phyloP scores from a whole-genome alignment of 2,113 vertebrate species.

The Pseudois nayaur region DNA sequence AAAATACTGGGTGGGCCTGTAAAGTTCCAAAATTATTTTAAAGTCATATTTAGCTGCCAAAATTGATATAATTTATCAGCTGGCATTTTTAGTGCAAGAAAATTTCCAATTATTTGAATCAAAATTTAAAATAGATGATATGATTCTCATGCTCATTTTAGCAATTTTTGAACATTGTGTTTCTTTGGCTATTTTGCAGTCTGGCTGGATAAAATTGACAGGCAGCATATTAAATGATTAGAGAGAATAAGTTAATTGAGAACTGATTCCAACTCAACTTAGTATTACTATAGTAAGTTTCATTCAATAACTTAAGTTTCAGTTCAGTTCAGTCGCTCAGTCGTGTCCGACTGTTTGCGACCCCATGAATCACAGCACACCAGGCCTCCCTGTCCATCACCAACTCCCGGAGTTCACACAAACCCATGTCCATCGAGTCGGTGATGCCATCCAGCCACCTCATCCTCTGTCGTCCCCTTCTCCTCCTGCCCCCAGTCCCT shows the following conservation, averaged over 20 bases:
- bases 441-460: no score
- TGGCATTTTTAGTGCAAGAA: background rate
- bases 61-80: background rate
- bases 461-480: no score
- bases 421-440: no score
- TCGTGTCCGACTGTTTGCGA: no score
- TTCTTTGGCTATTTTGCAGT: background rate
- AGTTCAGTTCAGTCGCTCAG: no score
- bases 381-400: no score
- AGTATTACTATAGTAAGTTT: background rate
- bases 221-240: background rate
- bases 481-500: no score
- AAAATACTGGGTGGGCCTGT: constrained; percentile 37
- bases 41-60: constrained; percentile 23
- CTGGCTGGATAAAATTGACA: background rate
- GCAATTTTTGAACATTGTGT: background rate
- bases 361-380: no score
- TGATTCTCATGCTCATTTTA: background rate
- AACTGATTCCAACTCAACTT: background rate
- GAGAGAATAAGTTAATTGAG: background rate
- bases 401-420: no score
- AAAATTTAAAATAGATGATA: background rate
- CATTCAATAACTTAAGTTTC: background rate
- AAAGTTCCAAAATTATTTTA: constrained; percentile 48
- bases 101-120: background rate